Conservation (phyloP, 37 sponge, comb jelly and placozoan genomes). For the Geodia barretti region DNA sequence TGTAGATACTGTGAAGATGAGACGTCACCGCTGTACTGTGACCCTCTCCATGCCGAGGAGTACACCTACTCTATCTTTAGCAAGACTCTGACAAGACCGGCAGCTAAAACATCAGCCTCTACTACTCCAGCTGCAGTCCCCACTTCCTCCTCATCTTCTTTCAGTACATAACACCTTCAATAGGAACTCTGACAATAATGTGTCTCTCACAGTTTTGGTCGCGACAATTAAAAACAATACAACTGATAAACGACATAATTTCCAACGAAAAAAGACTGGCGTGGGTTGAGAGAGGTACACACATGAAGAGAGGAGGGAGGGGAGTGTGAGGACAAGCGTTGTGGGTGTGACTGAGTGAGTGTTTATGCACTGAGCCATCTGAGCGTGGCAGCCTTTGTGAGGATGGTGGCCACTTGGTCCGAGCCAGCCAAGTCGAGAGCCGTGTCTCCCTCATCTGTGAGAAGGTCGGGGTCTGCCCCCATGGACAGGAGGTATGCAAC, state of each 20-base stretch:
- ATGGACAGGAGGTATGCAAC: constrained; percentile 68
- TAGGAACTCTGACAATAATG: no score
- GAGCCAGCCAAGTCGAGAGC: constrained; percentile 61
- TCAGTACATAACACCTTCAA: no score
- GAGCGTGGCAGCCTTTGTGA: constrained; percentile 43
- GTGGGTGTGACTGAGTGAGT: not conserved
- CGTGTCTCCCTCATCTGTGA: constrained; percentile 73
- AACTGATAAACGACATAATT: no score
- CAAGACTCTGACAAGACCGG: constrained; percentile 37
- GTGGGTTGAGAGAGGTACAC: not conserved
- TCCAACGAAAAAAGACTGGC: not conserved
- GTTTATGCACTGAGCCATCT: constrained; percentile 31
- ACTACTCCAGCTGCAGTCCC: no score
- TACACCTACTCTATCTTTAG: constrained; percentile 78
- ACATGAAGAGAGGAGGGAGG: not conserved
- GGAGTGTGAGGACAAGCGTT: no score
- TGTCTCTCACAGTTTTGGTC: no score
- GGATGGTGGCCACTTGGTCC: constrained; percentile 28
- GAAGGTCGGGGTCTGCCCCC: constrained; percentile 70
- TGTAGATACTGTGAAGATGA: constrained; percentile 73
- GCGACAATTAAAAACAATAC: no score
- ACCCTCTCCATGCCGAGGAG: constrained; percentile 65
- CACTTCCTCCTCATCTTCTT: no score
- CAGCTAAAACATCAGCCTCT: constrained; percentile 22
- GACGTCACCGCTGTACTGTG: constrained; percentile 55